Evolutionary conservation across 1,140 invertebrate species (phyloP), one percentile per base, ranked within the genome.

Genomic region (Drosophila punjabiensis): DNA sequence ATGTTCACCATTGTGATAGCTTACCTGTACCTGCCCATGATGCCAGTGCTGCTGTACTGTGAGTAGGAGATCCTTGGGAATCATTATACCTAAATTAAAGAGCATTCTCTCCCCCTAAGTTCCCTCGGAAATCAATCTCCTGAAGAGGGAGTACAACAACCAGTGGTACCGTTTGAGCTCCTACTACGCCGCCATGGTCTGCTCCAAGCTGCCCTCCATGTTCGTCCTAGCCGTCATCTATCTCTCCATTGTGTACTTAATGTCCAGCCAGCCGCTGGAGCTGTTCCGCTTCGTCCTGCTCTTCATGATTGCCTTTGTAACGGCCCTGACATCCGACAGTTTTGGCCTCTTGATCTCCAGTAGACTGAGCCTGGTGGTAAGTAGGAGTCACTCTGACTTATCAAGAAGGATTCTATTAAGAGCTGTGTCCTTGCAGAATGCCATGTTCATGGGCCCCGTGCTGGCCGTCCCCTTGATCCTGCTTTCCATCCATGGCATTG

Each of bases 101-200:
- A 3, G 8, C 41, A 4, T 18, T 65, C n/a, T 65, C n/a, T 10
- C 9, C 16, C 24, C 95, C 95, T 35, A 93, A 99, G 98, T 98
- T 95, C 98, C 98, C 2, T 94, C 95, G 28, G 98, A 99, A 94
- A 96, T 98, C 58, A 95, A 96, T 56, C 94, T 98, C 6, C 94
- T 99, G 73, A 97, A 97, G 79, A 94, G 98, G 62, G 98, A 99
- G 94, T 96, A 98, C 88, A 97, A 98, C 82, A 99, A 99, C 93
- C 95, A 97, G 79, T 99, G 98, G 98, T 99, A 99, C 93, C 96
- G 96, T 30, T 92, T 99, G 16, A 97, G 97, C 88, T 96, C 98
- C 0, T 99, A 99, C 92, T 99, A 98, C 92, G 95, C 96, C 11
- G 98, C 98, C 0, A 95, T 97, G 81, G 96, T 97, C 0, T 92